phyloP scores from a whole-genome alignment of 2,113 vertebrate species.

The Gymnarchus niloticus region DNA sequence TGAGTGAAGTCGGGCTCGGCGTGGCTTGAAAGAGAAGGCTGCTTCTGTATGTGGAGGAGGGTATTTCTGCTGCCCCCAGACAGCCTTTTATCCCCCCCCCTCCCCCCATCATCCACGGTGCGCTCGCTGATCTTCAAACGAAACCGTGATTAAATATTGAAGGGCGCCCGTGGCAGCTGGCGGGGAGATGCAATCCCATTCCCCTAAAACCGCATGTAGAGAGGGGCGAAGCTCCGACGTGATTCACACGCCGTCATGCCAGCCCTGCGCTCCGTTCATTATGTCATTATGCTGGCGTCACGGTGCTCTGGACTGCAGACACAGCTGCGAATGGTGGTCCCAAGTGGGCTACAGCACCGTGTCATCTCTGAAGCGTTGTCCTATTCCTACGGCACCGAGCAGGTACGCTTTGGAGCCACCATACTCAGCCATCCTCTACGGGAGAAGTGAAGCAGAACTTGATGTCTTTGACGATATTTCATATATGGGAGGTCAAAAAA shows the following conservation, averaged over 20 bases:
- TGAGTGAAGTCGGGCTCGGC: constrained; percentile 17
- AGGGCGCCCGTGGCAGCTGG: constrained; percentile 46
- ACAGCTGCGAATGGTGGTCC: neutral
- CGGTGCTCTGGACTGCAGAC: neutral
- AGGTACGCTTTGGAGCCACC: too few relatives aligned
- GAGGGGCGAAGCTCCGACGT: neutral
- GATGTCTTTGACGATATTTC: neutral
- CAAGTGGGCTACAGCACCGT: neutral
- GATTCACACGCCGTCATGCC: neutral
- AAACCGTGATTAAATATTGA: constrained; percentile 67
- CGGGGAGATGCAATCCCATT: constrained; percentile 45
- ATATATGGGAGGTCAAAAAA: neutral
- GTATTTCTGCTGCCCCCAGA: constrained; percentile 29
- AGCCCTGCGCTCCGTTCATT: neutral
- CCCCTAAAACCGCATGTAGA: constrained; percentile 32
- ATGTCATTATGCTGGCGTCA: neutral
- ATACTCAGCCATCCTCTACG: neutral
- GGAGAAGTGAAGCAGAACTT: neutral
- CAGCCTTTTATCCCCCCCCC: constrained; percentile 50
- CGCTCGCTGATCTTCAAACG: constrained; percentile 56
- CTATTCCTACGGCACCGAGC: neutral
- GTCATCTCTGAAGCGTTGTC: neutral
- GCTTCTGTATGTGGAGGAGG: constrained; percentile 16
- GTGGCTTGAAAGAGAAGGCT: constrained; percentile 11
- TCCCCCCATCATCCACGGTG: constrained; percentile 36